Evolutionary conservation across 2,113 vertebrate species (phyloP).

Genomic region (Heterocephalus glaber): DNA sequence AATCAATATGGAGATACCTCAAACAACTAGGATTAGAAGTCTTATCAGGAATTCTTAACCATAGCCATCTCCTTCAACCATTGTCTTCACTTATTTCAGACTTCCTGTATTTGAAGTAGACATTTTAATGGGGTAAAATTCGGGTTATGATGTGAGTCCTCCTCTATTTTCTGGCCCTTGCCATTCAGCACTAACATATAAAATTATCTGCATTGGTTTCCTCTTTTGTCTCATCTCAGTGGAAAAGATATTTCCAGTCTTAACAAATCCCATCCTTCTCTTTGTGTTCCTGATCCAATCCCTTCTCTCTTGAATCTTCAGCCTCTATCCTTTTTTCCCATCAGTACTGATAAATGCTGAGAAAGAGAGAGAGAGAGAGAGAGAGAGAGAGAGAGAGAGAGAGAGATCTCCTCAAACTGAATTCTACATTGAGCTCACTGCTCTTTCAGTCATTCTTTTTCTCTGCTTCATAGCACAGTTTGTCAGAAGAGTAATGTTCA

Average conservation of each 20-base stretch:
- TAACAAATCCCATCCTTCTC: neutral
- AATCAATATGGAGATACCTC: too few relatives aligned
- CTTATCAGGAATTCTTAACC: neutral
- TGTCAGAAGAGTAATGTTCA: neutral
- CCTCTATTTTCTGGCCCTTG: neutral
- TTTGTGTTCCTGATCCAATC: neutral
- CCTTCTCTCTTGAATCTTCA: neutral
- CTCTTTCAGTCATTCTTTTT: neutral
- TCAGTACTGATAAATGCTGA: neutral
- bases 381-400: neutral
- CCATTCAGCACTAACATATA: neutral
- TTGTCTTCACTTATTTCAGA: neutral
- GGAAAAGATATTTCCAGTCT: neutral
- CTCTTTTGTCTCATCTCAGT: neutral
- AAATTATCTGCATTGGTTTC: neutral
- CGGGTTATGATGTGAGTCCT: neutral
- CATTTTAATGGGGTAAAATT: neutral
- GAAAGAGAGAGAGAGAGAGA: neutral
- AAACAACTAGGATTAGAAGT: too few relatives aligned
- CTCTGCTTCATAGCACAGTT: neutral
- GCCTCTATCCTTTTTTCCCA: neutral
- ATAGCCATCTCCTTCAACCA: neutral
- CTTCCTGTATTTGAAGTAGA: neutral
- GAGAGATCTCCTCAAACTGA: neutral
- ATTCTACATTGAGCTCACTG: neutral